Evolutionary conservation across 2,113 vertebrate genomes (phyloP), one percentile per base, ranked within the genome.

Genomic region (Columba livia): DNA sequence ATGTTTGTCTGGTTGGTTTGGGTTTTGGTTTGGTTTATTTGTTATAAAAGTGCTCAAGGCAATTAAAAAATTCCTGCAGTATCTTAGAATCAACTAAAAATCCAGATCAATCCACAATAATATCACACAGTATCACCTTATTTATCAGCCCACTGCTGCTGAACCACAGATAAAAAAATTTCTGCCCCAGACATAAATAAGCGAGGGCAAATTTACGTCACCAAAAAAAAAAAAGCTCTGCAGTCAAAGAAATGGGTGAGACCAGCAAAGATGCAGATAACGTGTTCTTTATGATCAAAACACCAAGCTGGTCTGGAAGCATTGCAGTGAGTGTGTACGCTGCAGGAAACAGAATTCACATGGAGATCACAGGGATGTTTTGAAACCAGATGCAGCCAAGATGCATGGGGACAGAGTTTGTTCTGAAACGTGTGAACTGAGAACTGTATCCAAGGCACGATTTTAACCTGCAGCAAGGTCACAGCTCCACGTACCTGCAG

Each of bases 31-130:
- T 50, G 48, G 20, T 8, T 50, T 79, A 26, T 32, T 94, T 90
- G 51, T 94, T 93, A 61, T 0, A 20, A 67, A 72, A 82, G 66
- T n/a, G 25, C 93, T 95, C 69, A 47, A 96, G 92, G 73, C 91
- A 96, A 97, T 96, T 95, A 82, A 91, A 97, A 96, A 91, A 78
- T 73, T 95, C 89, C 96, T 93, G 61, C 84, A 92, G 71, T n/a
- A 96, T 78, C 77, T 97, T 54, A 71, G 53, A 65, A 79, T 75
- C 89, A 94, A 80, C 78, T 79, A 73, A 84, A 84, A 97, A 58
- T 78, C 65, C 70, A 95, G 91, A 97, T 96, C 67, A 89, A 96
- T 57, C 84, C 77, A 66, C 60, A 91, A 82, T 6, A 96, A 58
- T 28, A 94, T 78, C 83, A 85, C 51, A 77, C 24, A 0, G 36